These are phyloP conservation scores for Borostomias antarcticus DNA, from an alignment of 2,797 vertebrate genomes.

Conservation along the genomic window DNA sequence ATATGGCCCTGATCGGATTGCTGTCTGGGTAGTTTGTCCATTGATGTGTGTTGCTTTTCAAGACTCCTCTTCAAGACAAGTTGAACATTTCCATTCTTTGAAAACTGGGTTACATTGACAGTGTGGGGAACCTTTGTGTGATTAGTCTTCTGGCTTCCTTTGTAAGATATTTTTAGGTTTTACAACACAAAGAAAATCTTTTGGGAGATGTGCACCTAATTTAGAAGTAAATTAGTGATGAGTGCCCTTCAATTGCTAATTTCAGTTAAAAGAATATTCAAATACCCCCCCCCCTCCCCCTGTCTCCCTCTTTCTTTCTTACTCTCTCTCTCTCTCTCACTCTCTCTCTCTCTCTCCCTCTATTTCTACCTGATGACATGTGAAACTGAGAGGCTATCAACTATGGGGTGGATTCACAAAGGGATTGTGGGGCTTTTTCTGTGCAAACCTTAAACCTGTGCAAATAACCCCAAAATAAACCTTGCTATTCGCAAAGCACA, in stretches of 20 bases:
- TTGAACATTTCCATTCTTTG: too few species aligned
- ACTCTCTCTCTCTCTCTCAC: background rate
- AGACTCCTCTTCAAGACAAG: too few species aligned
- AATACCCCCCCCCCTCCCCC: too few species aligned
- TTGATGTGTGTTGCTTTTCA: slow-evolving; percentile 4
- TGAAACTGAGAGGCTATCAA: too few species aligned
- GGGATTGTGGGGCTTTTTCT: too few species aligned
- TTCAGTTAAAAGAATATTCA: slow-evolving; percentile 26
- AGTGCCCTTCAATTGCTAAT: slow-evolving; percentile 43
- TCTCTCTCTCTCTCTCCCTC: background rate
- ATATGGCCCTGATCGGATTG: too few species aligned
- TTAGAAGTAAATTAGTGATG: slow-evolving; percentile 64
- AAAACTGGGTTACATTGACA: slow-evolving; percentile 59
- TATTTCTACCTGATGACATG: background rate
- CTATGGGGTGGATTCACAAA: too few species aligned
- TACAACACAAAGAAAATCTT: slow-evolving; percentile 63
- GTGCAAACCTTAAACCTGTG: too few species aligned
- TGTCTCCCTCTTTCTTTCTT: background rate
- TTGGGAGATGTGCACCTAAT: slow-evolving; percentile 65
- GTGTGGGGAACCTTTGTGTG: slow-evolving; percentile 33
- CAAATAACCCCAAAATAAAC: too few species aligned
- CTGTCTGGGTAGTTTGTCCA: background rate
- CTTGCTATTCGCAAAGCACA: too few species aligned
- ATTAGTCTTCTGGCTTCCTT: slow-evolving; percentile 38
- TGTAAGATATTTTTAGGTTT: slow-evolving; percentile 67